Evolutionary conservation across 1,140 invertebrate genomes (phyloP).

Genomic region (Drosophila punjabiensis): DNA sequence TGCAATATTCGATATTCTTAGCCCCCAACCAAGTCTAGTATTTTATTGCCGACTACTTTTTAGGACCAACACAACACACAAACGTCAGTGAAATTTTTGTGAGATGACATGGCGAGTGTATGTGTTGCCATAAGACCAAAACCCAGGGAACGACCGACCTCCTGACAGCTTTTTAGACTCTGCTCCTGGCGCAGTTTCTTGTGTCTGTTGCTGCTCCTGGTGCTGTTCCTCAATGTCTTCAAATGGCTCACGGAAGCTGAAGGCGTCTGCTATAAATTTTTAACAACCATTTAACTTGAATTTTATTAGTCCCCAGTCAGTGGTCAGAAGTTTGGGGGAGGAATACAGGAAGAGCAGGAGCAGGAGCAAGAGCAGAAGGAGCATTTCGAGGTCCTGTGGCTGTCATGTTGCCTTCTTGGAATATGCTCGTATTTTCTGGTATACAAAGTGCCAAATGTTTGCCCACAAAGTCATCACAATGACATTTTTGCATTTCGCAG

Average conservation of each 20-base stretch:
- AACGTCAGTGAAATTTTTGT: conserved; percentile 6
- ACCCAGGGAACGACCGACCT: background rate
- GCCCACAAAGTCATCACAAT: conserved; percentile 65
- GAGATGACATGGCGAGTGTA: background rate
- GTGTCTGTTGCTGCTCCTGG: conserved; percentile 5
- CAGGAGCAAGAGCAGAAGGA: background rate
- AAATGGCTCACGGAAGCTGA: conserved; percentile 55
- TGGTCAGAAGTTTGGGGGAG: conserved; percentile 25
- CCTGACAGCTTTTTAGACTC: conserved; percentile 21
- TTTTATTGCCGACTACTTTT: conserved; percentile 15
- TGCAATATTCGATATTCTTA: conserved; percentile 11
- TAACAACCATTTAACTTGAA: conserved; percentile 84
- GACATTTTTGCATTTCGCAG: conserved; percentile 60
- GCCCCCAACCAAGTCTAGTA: background rate
- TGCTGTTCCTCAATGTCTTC: conserved; percentile 10
- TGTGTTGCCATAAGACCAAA: conserved; percentile 1
- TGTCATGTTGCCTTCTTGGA: conserved; percentile 37
- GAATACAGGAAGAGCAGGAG: too few species aligned
- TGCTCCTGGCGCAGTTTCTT: conserved; percentile 5
- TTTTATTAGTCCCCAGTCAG: conserved; percentile 79
- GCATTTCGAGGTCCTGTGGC: conserved; percentile 11
- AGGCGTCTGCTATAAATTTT: conserved; percentile 73
- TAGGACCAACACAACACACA: background rate
- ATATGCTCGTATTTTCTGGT: conserved; percentile 43
- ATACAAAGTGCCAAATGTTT: conserved; percentile 48